Conservation (phyloP, 2,888 invertebrate species). For the Xestia rhomboidea region DNA sequence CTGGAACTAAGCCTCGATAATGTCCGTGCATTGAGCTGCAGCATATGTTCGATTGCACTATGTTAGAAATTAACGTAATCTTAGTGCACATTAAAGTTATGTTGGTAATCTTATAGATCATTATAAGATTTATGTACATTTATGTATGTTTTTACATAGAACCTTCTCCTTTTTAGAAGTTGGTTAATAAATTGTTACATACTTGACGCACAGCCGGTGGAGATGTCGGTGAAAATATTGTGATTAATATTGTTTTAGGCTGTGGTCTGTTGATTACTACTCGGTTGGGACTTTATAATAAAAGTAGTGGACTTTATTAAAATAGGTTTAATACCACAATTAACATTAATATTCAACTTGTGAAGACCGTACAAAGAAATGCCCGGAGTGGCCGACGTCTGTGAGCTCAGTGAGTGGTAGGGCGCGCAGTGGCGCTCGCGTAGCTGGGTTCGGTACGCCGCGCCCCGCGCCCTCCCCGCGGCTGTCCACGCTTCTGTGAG, state of each 20-base stretch:
- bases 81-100: not conserved
- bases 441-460: too few species aligned
- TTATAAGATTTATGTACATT: not conserved
- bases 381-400: too few species aligned
- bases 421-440: too few species aligned
- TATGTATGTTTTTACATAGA: not conserved
- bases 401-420: too few species aligned
- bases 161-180: not conserved
- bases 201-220: not conserved
- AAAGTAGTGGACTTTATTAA: too few species aligned
- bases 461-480: too few species aligned
- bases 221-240: not conserved
- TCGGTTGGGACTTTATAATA: too few species aligned
- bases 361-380: too few species aligned
- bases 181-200: not conserved
- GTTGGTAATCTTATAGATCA: not conserved
- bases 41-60: conserved; percentile 30
- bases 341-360: too few species aligned
- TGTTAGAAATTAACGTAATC: conserved; percentile 6
- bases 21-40: conserved; percentile 39
- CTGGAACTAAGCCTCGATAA: conserved; percentile 37
- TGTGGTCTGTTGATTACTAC: too few species aligned
- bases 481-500: too few species aligned
- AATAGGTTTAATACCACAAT: too few species aligned
- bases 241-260: not conserved